Conservation (phyloP, 92 coral and sea anemone genomes). For the Porites evermanni region DNA sequence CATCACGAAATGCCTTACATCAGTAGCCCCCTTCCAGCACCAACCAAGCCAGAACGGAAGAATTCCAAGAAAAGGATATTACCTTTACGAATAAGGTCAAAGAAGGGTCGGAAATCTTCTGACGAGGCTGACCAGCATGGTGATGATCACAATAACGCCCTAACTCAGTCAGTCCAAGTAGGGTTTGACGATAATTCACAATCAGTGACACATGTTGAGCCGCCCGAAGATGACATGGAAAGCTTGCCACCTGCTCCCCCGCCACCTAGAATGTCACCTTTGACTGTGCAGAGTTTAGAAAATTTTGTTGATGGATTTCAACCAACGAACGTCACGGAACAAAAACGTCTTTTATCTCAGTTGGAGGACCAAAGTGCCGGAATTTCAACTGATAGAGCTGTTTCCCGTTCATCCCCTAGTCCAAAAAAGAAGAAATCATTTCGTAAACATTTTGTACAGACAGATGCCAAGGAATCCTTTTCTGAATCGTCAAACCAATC, state of each 20-base stretch:
- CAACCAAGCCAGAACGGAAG: slow-evolving; percentile 26
- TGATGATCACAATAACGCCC: background rate
- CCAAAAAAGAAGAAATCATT: slow-evolving; percentile 40
- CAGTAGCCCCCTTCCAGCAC: slow-evolving; percentile 14
- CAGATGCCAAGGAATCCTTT: background rate
- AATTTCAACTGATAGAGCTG: background rate
- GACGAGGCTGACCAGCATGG: background rate
- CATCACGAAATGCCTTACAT: background rate
- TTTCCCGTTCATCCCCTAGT: slow-evolving; percentile 1
- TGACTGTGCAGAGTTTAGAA: slow-evolving; percentile 19
- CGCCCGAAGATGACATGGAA: slow-evolving; percentile 67
- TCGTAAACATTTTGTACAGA: slow-evolving; percentile 11
- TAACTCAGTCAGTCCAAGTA: background rate
- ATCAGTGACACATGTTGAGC: slow-evolving; percentile 1
- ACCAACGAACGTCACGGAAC: background rate
- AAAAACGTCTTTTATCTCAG: background rate
- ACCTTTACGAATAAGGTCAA: slow-evolving; percentile 32
- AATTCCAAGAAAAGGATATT: slow-evolving; percentile 45
- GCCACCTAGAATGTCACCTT: slow-evolving; percentile 62
- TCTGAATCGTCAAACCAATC: slow-evolving; percentile 12
- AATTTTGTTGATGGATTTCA: slow-evolving; percentile 31
- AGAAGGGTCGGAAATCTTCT: slow-evolving; percentile 28
- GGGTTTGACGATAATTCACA: slow-evolving; percentile 5
- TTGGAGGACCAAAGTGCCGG: background rate
- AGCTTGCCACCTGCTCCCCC: slow-evolving; percentile 89